Evolutionary conservation across 2,888 invertebrate species (phyloP).

Genomic region (Cerceris ruficornis): DNA sequence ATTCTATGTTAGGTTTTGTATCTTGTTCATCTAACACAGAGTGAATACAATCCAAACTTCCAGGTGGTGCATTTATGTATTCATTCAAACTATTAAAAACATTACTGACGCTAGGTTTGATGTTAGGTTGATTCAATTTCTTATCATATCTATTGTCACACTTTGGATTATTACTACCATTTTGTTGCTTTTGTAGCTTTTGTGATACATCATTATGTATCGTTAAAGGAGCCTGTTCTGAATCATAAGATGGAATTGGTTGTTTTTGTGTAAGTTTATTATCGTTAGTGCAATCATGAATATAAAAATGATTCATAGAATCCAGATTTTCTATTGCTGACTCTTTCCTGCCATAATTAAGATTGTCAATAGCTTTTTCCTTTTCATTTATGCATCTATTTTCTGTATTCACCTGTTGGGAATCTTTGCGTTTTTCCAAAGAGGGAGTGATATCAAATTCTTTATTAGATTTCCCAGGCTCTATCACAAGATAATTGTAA

Average conservation of each 20-base stretch:
- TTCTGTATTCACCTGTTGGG: slow-evolving; percentile 15
- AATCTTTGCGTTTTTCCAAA: slow-evolving; percentile 48
- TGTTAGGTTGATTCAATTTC: slow-evolving; percentile 76
- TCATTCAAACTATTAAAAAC: slow-evolving; percentile 86
- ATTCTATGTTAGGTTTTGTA: slow-evolving; percentile 18
- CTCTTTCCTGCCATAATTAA: slow-evolving; percentile 23
- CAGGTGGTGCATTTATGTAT: slow-evolving; percentile 83
- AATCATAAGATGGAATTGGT: slow-evolving; percentile 62
- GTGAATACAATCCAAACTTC: slow-evolving; percentile 66
- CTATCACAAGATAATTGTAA: slow-evolving; percentile 48
- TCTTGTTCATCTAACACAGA: slow-evolving; percentile 37
- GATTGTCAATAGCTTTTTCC: slow-evolving; percentile 13
- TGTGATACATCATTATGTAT: slow-evolving; percentile 75
- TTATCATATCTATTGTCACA: slow-evolving; percentile 76
- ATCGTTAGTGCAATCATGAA: slow-evolving; percentile 60
- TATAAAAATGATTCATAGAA: slow-evolving; percentile 73
- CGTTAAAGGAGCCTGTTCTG: slow-evolving; percentile 62
- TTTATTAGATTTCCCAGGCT: slow-evolving; percentile 35
- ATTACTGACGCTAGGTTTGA: slow-evolving; percentile 84
- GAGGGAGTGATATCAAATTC: slow-evolving; percentile 41
- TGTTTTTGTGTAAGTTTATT: slow-evolving; percentile 70
- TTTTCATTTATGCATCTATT: slow-evolving; percentile 32
- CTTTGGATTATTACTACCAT: slow-evolving; percentile 67
- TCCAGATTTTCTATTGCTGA: slow-evolving; percentile 56
- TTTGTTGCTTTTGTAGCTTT: slow-evolving; percentile 74